Evolutionary conservation across 1,140 invertebrate species (phyloP).

Genomic region (Mercenaria mercenaria): DNA sequence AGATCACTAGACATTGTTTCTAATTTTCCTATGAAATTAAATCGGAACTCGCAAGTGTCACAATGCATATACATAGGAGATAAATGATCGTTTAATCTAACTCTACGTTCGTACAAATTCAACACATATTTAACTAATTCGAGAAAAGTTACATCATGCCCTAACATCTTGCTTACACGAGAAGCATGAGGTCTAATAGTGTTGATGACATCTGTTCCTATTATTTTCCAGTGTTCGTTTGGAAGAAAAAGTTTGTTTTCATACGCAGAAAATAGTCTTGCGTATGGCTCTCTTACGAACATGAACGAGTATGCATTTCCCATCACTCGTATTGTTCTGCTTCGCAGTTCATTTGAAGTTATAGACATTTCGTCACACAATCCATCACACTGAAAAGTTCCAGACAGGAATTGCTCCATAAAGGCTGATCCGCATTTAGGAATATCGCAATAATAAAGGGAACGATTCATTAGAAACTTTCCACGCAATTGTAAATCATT

Average conservation of each 20-base stretch:
- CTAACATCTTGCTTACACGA: background rate
- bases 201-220: background rate
- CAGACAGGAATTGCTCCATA: background rate
- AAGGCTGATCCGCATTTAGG: background rate
- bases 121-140: background rate
- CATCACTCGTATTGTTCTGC: background rate
- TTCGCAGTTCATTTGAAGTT: background rate
- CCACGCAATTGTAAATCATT: background rate
- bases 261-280: background rate
- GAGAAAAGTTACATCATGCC: background rate
- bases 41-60: background rate
- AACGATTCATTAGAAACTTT: background rate
- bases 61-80: background rate
- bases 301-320: background rate
- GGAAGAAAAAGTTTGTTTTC: background rate
- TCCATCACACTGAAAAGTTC: background rate
- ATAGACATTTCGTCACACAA: background rate
- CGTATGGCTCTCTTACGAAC: background rate
- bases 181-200: background rate
- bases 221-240: background rate
- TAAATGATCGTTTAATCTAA: background rate
- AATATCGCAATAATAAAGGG: background rate
- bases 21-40: background rate
- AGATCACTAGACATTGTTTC: constrained; percentile 19
- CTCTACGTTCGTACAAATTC: background rate